Base-by-base conservation (phyloP, 2,888 invertebrate species). In the Nipponacmea schrenckii region DNA sequence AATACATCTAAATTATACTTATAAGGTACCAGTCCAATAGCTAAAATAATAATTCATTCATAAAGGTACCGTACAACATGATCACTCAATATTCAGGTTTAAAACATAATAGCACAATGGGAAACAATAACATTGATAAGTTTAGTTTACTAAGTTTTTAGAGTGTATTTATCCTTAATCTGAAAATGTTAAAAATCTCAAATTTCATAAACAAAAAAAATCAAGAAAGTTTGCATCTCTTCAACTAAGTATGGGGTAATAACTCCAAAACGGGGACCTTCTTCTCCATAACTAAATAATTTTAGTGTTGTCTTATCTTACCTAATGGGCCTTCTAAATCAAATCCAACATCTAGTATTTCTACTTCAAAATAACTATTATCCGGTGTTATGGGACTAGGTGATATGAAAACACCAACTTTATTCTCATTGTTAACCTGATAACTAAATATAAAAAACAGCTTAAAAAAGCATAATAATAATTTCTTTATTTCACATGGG, bases 1-100 rank as follows among this genome's bases (percentile, higher is more conserved):
- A 87, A 88, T 62, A 86, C 85, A 77, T 90, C 88, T 70, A 90
- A 79, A 8, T 89, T 87, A 76, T 90, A 89, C 56, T 83, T 81
- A 69, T 83, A 80, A 17, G 89, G 87, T 5, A 89, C 89, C 24
- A 90, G 79, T 15, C 89, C 89, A 69, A 90, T 77, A 73, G 83
- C 86, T 86, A 76, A 8, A 80, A 66, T 62, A 67, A 70, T 7
- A 73, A 45, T 17, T 56, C 20, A 56, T 56, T 17, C 20, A n/a
- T 56, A 4, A 3, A 20, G 5, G 56, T 48, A n/a, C 50, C 17
- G 17, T 15, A 48, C 50, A 48, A 48, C 14, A 17, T 17, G 14
- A 48, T 15, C 50, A 48, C 50, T 15, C 14, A 17, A 48, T 17
- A 48, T 14, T 15, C 50, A 48, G 50, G 17, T 48, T 48, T 15